These are phyloP conservation scores for Conistra vaccinii DNA, from an alignment of 2,888 invertebrate species.

Conservation along the genomic window DNA sequence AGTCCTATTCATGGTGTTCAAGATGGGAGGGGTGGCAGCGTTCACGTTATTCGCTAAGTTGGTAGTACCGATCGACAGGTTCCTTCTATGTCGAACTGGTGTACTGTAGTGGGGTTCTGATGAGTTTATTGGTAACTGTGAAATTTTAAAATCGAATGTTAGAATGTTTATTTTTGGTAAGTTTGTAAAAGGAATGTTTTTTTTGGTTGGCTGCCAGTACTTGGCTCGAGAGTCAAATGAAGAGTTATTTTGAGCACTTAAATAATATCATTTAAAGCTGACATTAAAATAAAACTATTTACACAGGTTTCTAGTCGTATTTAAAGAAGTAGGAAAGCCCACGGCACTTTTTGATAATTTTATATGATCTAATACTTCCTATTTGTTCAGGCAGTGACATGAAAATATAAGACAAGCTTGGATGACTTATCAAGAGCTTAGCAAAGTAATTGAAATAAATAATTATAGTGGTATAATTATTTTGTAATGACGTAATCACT, in stretches of 20 bases:
- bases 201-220: not conserved
- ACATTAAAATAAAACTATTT: not conserved
- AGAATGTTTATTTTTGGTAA: constrained; percentile 9
- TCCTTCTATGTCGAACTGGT: constrained; percentile 86
- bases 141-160: constrained; percentile 30
- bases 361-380: not conserved
- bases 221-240: not conserved
- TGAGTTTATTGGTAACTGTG: constrained; percentile 79
- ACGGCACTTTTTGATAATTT: not conserved
- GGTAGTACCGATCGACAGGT: constrained; percentile 88
- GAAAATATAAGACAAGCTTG: not conserved
- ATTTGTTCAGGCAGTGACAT: not conserved
- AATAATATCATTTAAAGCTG: constrained; percentile 3
- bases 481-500: too few relatives aligned
- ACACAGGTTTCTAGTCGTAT: not conserved
- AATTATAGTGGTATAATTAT: too few relatives aligned
- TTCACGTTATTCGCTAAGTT: constrained; percentile 81
- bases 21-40: constrained; percentile 75
- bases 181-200: constrained; percentile 11
- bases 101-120: constrained; percentile 89
- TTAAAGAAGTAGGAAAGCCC: not conserved
- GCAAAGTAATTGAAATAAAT: too few relatives aligned
- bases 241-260: not conserved
- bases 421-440: not conserved
- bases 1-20: constrained; percentile 90